These are phyloP conservation scores for Bovichtus diacanthus DNA, from an alignment of 2,797 vertebrate species.

Conservation along the genomic window DNA sequence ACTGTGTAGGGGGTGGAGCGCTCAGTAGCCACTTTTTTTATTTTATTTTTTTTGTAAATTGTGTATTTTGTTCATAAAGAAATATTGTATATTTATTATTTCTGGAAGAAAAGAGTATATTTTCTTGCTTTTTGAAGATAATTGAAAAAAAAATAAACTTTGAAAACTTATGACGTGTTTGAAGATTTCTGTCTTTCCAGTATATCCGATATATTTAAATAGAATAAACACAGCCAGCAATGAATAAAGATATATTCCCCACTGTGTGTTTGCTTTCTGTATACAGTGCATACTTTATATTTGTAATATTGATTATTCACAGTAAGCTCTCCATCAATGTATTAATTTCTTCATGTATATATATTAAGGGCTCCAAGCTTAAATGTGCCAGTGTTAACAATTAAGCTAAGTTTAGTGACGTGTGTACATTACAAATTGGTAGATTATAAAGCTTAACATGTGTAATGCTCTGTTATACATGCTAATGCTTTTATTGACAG, in stretches of 20 bases:
- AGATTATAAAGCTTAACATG: background rate
- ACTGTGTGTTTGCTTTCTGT: background rate
- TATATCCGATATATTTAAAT: background rate
- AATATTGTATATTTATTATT: slow-evolving; percentile 99
- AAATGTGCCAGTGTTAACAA: background rate
- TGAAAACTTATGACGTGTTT: slow-evolving; percentile 22
- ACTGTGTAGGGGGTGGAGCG: slow-evolving; percentile 83
- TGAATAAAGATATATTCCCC: background rate
- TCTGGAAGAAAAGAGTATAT: slow-evolving; percentile 91
- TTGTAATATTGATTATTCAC: background rate
- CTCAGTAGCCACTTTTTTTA: slow-evolving; percentile 89
- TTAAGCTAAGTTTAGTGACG: background rate
- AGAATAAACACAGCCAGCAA: background rate
- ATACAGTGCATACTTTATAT: background rate
- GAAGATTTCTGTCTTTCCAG: slow-evolving; percentile 5
- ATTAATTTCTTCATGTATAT: background rate
- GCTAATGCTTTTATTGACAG: background rate
- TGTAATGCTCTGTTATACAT: background rate
- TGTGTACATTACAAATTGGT: background rate
- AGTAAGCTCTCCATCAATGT: background rate
- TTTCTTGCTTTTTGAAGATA: slow-evolving; percentile 88
- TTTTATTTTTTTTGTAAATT: slow-evolving; percentile 99
- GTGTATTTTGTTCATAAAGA: slow-evolving; percentile 95
- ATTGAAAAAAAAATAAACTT: slow-evolving; percentile 71
- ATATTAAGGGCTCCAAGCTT: background rate